Conservation (phyloP, 2,113 vertebrate species). For the Apteryx owenii region DNA sequence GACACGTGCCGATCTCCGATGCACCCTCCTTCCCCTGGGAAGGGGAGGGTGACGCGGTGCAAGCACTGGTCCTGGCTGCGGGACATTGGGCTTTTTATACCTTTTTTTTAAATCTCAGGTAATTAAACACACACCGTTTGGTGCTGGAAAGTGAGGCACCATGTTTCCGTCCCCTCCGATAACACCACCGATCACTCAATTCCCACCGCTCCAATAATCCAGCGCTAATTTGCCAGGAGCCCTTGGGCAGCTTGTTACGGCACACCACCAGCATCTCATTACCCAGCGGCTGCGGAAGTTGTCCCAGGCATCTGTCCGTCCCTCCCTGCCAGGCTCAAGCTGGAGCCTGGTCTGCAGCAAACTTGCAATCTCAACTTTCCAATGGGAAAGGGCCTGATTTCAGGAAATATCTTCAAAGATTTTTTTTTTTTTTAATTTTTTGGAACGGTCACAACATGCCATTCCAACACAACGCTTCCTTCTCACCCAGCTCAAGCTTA, state of each 20-base stretch:
- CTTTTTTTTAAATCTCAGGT: not conserved
- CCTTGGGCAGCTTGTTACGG: conserved; percentile 54
- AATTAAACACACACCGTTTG: not conserved
- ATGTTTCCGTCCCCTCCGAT: not conserved
- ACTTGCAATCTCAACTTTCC: not conserved
- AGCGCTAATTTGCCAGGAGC: conserved; percentile 56
- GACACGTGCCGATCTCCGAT: not conserved
- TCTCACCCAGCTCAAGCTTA: accelerated
- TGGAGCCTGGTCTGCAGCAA: not conserved
- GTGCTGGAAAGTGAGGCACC: not conserved
- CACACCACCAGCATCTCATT: conserved; percentile 64
- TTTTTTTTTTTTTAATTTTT: no score
- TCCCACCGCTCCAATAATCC: conserved; percentile 69
- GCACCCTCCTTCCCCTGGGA: not conserved
- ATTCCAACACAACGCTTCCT: accelerated
- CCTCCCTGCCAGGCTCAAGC: no score
- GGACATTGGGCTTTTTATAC: not conserved
- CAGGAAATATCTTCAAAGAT: no score
- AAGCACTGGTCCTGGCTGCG: no score
- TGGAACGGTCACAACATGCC: no score
- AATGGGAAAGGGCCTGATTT: no score
- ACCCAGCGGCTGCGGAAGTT: not conserved
- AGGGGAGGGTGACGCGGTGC: not conserved
- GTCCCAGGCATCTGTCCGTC: no score
- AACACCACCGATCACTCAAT: conserved; percentile 10